Evolutionary conservation across 2,113 vertebrate species (phyloP).

Genomic region (Nipponia nippon): DNA sequence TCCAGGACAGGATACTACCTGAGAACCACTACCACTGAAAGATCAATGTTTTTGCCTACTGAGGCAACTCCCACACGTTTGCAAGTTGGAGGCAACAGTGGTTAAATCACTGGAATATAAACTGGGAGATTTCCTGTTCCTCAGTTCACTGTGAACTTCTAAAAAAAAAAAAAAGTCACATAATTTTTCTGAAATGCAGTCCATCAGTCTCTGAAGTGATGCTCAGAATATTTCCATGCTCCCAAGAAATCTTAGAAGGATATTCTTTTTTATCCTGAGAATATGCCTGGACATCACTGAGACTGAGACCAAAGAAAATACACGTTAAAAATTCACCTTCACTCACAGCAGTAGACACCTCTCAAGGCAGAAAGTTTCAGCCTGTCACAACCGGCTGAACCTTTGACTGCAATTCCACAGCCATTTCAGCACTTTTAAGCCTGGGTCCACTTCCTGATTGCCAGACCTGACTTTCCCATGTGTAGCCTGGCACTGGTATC

Average conservation of each 20-base stretch:
- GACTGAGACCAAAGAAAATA: neutral
- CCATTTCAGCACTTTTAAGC: neutral
- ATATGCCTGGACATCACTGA: neutral
- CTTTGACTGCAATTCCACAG: neutral
- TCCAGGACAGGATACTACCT: neutral
- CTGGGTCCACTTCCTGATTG: neutral
- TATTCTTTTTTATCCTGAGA: neutral
- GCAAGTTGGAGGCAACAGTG: too few species aligned
- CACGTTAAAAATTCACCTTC: neutral
- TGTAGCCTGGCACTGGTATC: neutral
- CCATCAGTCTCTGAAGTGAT: neutral
- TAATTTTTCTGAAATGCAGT: neutral
- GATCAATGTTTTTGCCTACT: neutral
- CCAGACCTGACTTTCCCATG: neutral
- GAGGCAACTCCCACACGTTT: fast-evolving
- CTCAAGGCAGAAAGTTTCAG: neutral
- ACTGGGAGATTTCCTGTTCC: neutral
- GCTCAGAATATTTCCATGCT: neutral
- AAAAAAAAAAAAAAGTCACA: neutral
- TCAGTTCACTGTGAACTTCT: neutral
- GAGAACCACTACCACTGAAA: neutral
- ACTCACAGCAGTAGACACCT: neutral
- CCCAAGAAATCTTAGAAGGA: neutral
- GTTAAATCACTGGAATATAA: neutral
- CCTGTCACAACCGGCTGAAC: neutral